Evolutionary conservation across 2,888 invertebrate genomes (phyloP), one percentile per base, ranked within the genome.

Genomic region (Lysandra bellargus): DNA sequence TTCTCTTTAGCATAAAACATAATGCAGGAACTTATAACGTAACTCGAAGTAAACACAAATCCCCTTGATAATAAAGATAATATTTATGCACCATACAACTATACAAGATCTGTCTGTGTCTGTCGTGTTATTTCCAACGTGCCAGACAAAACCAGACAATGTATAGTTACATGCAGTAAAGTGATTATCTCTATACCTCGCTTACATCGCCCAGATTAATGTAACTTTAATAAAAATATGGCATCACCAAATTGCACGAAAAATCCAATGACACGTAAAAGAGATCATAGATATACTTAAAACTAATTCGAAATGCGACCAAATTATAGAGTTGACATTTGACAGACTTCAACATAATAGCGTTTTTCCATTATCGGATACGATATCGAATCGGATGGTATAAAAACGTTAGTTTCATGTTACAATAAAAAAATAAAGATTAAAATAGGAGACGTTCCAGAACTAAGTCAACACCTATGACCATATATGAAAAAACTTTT

Each of bases 181-280:
- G 64, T 64, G 30, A 12, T 33, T 69, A 69, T 37, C 12, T 69
- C 64, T 30, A 69, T 69, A 5, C 23, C 33, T 69, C 33, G 69
- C 69, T 69, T 14, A 69, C 12, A 69, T 37, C 33, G 33, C 33
- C 69, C 33, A 23, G 23, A 61, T 60, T 61, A 23, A 64, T 64
- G 14, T 33, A 69, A 69, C 33, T 30, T 12, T 33, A 37, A 64
- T 12, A 30, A 64, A 37, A 69, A 85, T 85, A 87, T 87, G 87
- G 87, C 87, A 87, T 84, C 84, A 84, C 81, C 78, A 80, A 82
- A 87, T 87, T 86, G 87, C 87, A 87, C 84, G 82, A 84, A 84
- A 83, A 82, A 83, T 83, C 83, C 79, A 84, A 88, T 88, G 88
- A 87, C 87, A 88, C 85, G 80, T 83, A 78, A 84, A 88, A 88